Evolutionary conservation across 2,888 invertebrate genomes (phyloP).

Genomic region (Heliconius charithonia): DNA sequence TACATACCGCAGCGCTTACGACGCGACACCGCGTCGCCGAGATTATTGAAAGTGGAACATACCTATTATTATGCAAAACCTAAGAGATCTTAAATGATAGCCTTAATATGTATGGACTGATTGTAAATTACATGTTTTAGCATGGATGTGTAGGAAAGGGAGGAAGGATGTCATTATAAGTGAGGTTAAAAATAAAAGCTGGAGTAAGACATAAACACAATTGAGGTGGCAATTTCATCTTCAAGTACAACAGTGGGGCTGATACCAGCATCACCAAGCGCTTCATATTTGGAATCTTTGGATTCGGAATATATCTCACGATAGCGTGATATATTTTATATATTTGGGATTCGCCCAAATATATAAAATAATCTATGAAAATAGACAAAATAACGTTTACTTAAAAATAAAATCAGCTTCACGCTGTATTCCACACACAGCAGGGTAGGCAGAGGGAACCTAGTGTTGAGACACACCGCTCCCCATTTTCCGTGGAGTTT

Average conservation of each 20-base stretch:
- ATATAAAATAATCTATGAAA: too few species aligned
- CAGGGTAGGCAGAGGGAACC: too few species aligned
- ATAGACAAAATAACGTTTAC: too few species aligned
- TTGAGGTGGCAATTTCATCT: neutral
- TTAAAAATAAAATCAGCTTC: too few species aligned
- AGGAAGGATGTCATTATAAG: conserved; percentile 1
- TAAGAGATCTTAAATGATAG: conserved; percentile 21
- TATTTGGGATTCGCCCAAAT: too few species aligned
- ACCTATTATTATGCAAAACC: conserved; percentile 27
- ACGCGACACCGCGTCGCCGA: conserved; percentile 30
- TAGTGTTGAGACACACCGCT: too few species aligned
- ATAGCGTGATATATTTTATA: too few species aligned
- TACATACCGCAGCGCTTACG: conserved; percentile 29
- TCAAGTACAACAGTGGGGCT: neutral
- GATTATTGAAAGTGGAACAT: conserved; percentile 30
- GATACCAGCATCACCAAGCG: neutral
- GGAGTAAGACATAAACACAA: neutral
- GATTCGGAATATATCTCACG: too few species aligned
- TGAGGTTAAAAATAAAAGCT: neutral
- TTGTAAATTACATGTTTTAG: conserved; percentile 5
- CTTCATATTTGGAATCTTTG: too few species aligned
- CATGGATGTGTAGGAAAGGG: neutral
- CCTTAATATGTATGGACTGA: conserved; percentile 1
- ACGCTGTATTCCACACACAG: too few species aligned
- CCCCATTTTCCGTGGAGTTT: too few species aligned